Conservation (phyloP, 2,888 invertebrate genomes). For the Ferrisia virgata region DNA sequence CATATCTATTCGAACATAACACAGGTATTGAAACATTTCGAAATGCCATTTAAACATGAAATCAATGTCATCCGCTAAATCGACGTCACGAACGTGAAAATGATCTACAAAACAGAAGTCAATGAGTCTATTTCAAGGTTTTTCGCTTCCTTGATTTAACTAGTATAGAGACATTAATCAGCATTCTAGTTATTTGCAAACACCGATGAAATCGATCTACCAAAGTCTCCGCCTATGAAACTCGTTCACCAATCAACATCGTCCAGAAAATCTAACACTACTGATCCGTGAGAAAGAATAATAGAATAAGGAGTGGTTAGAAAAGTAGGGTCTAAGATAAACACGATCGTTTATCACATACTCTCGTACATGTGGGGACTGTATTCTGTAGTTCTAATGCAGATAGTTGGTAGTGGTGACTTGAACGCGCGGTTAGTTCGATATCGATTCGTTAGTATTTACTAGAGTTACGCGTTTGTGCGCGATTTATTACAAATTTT, state of each 20-base stretch:
- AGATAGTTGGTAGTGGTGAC: conserved; percentile 30
- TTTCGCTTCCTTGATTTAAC: not conserved
- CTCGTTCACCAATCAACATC: conserved; percentile 12
- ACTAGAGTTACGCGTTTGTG: not conserved
- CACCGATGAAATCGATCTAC: conserved; percentile 2
- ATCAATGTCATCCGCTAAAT: conserved; percentile 33
- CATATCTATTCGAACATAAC: not conserved
- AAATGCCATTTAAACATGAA: conserved; percentile 45
- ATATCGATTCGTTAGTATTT: conserved; percentile 26
- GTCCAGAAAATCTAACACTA: not conserved
- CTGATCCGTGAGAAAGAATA: conserved; percentile 27
- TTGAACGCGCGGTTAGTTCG: conserved; percentile 42
- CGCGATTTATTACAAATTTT: not conserved
- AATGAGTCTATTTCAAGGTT: conserved; percentile 32
- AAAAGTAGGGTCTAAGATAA: conserved; percentile 27
- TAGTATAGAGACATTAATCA: conserved; percentile 40
- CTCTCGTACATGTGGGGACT: conserved; percentile 28
- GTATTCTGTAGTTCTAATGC: not conserved
- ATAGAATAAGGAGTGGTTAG: conserved; percentile 41
- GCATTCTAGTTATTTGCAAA: conserved; percentile 35
- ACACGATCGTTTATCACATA: conserved; percentile 32
- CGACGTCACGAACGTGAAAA: not conserved
- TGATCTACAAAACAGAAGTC: conserved; percentile 25
- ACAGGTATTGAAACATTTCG: conserved; percentile 31
- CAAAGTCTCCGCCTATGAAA: conserved; percentile 30